Evolutionary conservation across 1,140 invertebrate species (phyloP), one percentile per base, ranked within the genome.

Genomic region (Dryas iulia): DNA sequence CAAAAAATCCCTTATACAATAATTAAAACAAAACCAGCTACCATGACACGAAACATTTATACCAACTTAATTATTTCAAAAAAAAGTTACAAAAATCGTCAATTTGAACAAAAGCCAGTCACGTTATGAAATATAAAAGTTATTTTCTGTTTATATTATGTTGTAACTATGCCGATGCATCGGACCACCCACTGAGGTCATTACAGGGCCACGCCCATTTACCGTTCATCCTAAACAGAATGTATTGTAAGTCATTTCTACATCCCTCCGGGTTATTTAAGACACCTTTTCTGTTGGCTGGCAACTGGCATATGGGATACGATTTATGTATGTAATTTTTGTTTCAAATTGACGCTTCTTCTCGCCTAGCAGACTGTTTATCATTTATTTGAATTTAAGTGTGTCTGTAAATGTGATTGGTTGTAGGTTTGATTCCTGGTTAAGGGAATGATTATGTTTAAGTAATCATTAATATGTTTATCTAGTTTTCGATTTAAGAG

Each of bases 111-210:
- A 62, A 53, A 62, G 59, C 59, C 28, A 52, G 59, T 62, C 59
- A 62, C 18, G 59, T 62, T 53, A 52, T 25, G 39, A 28, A 18
- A 21, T 33, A 6, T 28, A 62, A 30, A n/a, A 24, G 8, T 7
- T 52, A 47, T 28, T 52, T 61, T 64, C 62, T 64, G 30, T 64
- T 64, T 54, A 54, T 56, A 64, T 64, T 65, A 56, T 57, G 56
- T 64, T 63, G 59, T 69, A 69, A 62, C 59, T 62, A 69, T 58
- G 52, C 26, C 33, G 61, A 67, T 70, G 35, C 64, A 39, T 69
- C 60, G 52, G 87, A 85, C 85, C 87, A 89, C 87, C 85, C 85
- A 89, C 61, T 70, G 67, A 35, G 73, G 72, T 74, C 73, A 81
- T 86, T 82, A 77, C 66, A 14, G 56, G 35, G 73, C 77, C 81